These are phyloP conservation scores for Proctacanthus coquilletti DNA, from an alignment of 1,140 invertebrate genomes.

Conservation along the genomic window DNA sequence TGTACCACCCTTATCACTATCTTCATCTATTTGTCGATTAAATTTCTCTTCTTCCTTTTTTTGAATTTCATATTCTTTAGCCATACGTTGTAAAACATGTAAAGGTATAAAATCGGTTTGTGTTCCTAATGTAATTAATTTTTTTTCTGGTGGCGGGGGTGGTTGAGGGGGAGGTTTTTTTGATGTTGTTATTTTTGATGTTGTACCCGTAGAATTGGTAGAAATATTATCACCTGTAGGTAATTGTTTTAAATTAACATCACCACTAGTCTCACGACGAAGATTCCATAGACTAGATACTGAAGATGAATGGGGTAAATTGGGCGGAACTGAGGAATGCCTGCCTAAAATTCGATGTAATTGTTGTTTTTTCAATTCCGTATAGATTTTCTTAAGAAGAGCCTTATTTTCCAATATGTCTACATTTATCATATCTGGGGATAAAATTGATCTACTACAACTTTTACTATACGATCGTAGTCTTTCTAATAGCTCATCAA, in stretches of 20 bases:
- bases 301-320: conserved; percentile 11
- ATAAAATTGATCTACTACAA: background rate
- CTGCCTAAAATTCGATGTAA: conserved; percentile 15
- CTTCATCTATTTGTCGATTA: conserved; percentile 22
- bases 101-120: conserved; percentile 21
- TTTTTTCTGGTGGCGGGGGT: background rate
- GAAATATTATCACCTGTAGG: too few relatives aligned
- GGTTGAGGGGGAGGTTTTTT: background rate
- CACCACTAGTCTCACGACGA: background rate
- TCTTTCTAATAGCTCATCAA: conserved; percentile 6
- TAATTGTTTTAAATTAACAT: conserved; percentile 1
- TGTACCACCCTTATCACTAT: conserved; percentile 7
- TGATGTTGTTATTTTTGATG: background rate
- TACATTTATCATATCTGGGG: conserved; percentile 8
- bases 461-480: conserved; percentile 3
- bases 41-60: conserved; percentile 18
- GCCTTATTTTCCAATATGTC: conserved; percentile 18
- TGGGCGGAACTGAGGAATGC: conserved; percentile 16
- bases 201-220: background rate
- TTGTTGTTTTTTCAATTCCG: conserved; percentile 21
- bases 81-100: conserved; percentile 14
- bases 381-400: conserved; percentile 19
- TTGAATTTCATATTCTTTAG: conserved; percentile 8
- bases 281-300: conserved; percentile 12
- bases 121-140: conserved; percentile 11